Evolutionary conservation across 2,797 vertebrate species (phyloP).

Genomic region (Megaceryle alcyon): DNA sequence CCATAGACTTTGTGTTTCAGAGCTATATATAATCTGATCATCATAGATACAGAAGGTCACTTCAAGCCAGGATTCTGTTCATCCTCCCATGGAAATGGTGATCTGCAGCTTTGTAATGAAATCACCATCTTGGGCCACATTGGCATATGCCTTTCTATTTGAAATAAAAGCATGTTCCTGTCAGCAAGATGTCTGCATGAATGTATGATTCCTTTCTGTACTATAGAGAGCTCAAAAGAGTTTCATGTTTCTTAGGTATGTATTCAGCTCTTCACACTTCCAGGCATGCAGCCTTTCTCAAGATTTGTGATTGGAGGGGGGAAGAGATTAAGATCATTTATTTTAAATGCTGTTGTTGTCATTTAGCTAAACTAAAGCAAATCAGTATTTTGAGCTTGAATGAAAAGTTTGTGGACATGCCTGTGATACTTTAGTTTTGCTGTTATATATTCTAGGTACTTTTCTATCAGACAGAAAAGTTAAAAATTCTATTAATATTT

Average conservation of each 20-base stretch:
- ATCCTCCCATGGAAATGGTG: not conserved
- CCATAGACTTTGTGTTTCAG: not conserved
- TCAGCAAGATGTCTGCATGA: not conserved
- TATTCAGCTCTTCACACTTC: not conserved
- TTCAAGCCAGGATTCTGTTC: not conserved
- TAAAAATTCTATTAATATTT: not conserved
- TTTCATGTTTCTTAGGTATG: not conserved
- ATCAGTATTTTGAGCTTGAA: not conserved
- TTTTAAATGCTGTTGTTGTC: not conserved
- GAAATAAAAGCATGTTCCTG: not conserved
- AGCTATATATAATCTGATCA: not conserved
- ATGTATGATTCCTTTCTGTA: not conserved
- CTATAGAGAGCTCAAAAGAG: not conserved
- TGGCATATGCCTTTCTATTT: not conserved
- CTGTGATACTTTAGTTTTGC: not conserved
- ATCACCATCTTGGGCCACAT: not conserved
- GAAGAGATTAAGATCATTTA: not conserved
- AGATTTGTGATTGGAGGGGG: not conserved
- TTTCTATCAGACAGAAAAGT: not conserved
- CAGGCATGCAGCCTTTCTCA: not conserved
- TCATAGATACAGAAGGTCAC: not conserved
- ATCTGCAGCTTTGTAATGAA: not conserved
- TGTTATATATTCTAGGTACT: not conserved
- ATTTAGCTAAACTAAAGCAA: not conserved
- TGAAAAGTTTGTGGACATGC: not conserved